These are phyloP conservation scores for Orchestia grillus DNA, from an alignment of 1,140 invertebrate genomes.

Conservation along the genomic window DNA sequence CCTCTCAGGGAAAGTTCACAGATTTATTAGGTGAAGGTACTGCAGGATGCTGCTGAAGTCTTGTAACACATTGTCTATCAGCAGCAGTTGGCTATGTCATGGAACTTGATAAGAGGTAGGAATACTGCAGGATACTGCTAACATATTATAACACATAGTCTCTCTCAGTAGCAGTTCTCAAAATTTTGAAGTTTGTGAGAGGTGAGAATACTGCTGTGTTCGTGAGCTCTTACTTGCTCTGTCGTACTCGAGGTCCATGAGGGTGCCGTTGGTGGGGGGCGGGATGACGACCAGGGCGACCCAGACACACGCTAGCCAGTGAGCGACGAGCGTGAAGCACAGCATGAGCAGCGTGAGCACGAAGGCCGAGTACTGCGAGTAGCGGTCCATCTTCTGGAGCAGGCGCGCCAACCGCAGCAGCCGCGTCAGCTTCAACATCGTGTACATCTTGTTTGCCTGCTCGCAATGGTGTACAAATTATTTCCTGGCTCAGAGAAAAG, in stretches of 20 bases:
- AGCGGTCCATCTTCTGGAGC: constrained; percentile 97
- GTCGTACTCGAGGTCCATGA: constrained; percentile 28
- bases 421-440: constrained; percentile 92
- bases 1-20: too few species aligned
- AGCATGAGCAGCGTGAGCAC: constrained; percentile 96
- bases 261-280: not conserved
- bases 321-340: constrained; percentile 91
- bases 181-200: too few species aligned
- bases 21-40: too few species aligned
- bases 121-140: too few species aligned
- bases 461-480: constrained; percentile 64
- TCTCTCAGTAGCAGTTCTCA: too few species aligned
- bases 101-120: too few species aligned
- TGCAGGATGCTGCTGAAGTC: too few species aligned
- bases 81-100: too few species aligned
- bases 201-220: too few species aligned
- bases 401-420: constrained; percentile 90
- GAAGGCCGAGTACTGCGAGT: constrained; percentile 96
- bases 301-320: constrained; percentile 99
- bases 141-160: too few species aligned
- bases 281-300: constrained; percentile 84
- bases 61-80: too few species aligned
- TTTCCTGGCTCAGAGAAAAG: not conserved
- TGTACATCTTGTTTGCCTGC: constrained; percentile 84
- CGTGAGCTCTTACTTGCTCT: constrained; percentile 4